Percentiles rank a stretch among this genome's conserved stretches.
Conservation (phyloP, 2,113 vertebrate species). For the Narcine bancroftii region DNA sequence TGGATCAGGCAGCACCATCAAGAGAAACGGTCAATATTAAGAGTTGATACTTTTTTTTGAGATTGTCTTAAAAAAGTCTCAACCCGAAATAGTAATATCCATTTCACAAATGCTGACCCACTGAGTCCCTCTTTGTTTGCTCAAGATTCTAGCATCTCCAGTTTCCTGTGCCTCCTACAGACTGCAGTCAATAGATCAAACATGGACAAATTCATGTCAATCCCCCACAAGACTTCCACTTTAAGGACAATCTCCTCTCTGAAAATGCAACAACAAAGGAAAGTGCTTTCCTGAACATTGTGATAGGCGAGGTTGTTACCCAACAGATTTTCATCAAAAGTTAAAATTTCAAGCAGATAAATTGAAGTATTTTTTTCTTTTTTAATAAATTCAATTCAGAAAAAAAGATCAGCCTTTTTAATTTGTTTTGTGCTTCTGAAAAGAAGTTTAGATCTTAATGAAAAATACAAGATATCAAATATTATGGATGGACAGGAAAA, state of each 20-base stretch:
- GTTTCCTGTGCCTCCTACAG: too few relatives aligned
- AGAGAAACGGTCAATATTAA: too few relatives aligned
- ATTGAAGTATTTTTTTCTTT: not conserved
- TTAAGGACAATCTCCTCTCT: not conserved
- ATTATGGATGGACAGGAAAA: not conserved
- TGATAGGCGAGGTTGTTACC: not conserved
- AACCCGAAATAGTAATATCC: too few relatives aligned
- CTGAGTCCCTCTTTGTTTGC: too few relatives aligned
- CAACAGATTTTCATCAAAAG: not conserved
- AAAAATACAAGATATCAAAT: not conserved
- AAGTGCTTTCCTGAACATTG: not conserved
- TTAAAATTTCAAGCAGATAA: not conserved
- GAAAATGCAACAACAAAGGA: not conserved
- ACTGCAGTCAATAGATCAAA: too few relatives aligned
- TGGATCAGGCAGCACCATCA: too few relatives aligned
- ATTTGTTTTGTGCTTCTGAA: not conserved
- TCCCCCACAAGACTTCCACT: not conserved
- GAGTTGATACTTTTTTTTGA: too few relatives aligned
- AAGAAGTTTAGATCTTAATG: not conserved
- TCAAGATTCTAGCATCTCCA: too few relatives aligned
- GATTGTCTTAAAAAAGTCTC: too few relatives aligned
- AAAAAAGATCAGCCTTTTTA: not conserved
- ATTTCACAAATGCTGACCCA: too few relatives aligned
- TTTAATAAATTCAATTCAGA: not conserved
- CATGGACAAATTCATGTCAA: not conserved